A percentile compares a stretch with the other conserved stretches of the same genome.
These are phyloP conservation scores for Sminthurides bifidus DNA, from an alignment of 1,140 invertebrate species.

Conservation along the genomic window DNA sequence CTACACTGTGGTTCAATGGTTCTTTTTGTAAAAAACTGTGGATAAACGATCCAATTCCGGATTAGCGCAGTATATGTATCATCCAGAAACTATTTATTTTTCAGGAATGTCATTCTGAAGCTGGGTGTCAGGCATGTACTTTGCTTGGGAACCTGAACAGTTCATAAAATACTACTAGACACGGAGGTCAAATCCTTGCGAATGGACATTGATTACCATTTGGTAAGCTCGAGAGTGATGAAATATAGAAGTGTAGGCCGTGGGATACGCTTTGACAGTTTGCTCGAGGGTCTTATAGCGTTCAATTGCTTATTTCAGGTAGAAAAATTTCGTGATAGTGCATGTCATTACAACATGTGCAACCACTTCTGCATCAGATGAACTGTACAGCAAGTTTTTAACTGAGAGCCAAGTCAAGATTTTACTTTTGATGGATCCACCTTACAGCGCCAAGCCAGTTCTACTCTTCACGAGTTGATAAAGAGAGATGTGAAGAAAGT, in stretches of 20 bases:
- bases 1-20: neutral
- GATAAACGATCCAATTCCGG: constrained; percentile 5
- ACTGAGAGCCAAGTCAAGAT: neutral
- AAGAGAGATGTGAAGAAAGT: neutral
- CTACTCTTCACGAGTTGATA: neutral
- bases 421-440: constrained; percentile 11
- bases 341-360: constrained; percentile 16
- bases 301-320: neutral
- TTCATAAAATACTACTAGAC: neutral
- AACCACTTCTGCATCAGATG: constrained; percentile 4
- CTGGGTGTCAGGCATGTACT: neutral
- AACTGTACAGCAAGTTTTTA: constrained; percentile 8
- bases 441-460: constrained; percentile 12
- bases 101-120: neutral
- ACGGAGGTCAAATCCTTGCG: constrained; percentile 1
- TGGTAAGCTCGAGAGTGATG: neutral
- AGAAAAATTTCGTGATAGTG: neutral
- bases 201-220: constrained; percentile 4
- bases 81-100: neutral
- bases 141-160: constrained; percentile 7
- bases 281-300: neutral
- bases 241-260: too few species aligned
- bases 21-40: neutral
- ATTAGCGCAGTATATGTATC: constrained; percentile 9
- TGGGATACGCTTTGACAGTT: too few species aligned